Base-by-base conservation (phyloP, 2,888 invertebrate genomes). In the Xanthia togata region DNA sequence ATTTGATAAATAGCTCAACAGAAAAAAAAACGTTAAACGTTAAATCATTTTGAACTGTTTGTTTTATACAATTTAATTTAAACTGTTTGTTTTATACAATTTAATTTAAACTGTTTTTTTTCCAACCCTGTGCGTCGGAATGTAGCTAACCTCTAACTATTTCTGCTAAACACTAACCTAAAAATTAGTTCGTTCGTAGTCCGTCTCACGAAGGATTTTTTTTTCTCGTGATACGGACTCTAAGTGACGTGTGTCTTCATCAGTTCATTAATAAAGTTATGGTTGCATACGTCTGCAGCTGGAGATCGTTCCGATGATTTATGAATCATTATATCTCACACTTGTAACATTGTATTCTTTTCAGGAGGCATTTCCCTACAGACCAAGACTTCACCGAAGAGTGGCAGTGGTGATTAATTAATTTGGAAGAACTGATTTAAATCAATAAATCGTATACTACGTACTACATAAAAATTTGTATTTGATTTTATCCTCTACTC, bases 301-400 rank as follows among this genome's bases (percentile, higher is more conserved):
- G 38, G 23, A 8, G 1, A 63, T 38, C 2, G n/a, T 6, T 44
- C 6, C 5, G 8, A 38, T 20, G 12, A 35, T 47, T 20, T 20
- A 47, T 26, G 14, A 68, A 55, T n/a, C 23, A 53, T 38, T 68
- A 0, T 53, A 26, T 26, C 50, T 17, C 70, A 26, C 35, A 62
- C n/a, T 31, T 47, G 14, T 23, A 23, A 26, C 38, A 76, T 12
- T 44, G 11, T 44, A 44, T 84, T 78, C 68, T 74, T 93, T 93
- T 64, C 93, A 96, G 96, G 91, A 93, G 96, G 83, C 94, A 95
- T 84, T 94, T 93, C 76, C 90, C 92, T 3, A 59, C 91, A 55
- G 95, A 96, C 14, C 95, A 96, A 86, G 96, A 96, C 78, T 95
- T 93, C 82, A 95, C 95, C 4, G 95, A 96, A 82, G 95, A 95